phyloP scores from a whole-genome alignment of 2,888 invertebrate genomes.

The Ephialtes manifestator region DNA sequence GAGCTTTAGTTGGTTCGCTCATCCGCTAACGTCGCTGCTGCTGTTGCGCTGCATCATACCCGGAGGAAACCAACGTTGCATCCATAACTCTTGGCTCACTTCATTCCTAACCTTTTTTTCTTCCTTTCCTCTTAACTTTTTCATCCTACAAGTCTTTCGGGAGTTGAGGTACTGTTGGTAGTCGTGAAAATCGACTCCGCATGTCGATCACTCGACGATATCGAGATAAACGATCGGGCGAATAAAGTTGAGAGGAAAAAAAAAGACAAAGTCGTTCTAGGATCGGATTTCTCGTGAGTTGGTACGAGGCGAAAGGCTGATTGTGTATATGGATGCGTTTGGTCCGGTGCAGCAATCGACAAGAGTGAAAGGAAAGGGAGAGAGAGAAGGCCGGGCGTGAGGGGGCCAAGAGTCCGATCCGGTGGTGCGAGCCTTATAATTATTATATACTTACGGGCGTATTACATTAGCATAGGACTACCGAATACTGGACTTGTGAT shows the following conservation, averaged over 20 bases:
- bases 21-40: conserved; percentile 16
- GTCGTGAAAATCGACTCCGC: neutral
- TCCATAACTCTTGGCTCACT: conserved; percentile 76
- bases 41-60: neutral
- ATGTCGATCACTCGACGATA: conserved; percentile 15
- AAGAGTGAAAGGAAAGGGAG: conserved; percentile 26
- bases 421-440: conserved; percentile 66
- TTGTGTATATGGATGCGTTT: conserved; percentile 2
- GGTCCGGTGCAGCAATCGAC: conserved; percentile 10
- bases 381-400: neutral
- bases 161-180: neutral
- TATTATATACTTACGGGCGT: conserved; percentile 70
- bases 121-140: neutral
- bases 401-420: conserved; percentile 58
- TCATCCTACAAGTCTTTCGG: neutral
- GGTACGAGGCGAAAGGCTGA: conserved; percentile 30
- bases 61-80: conserved; percentile 53
- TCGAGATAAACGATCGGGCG: conserved; percentile 15
- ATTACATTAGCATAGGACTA: conserved; percentile 72
- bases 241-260: neutral
- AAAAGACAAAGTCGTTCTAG: conserved; percentile 15
- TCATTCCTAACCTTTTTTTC: conserved; percentile 14
- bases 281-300: conserved; percentile 24
- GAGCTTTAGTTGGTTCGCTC: conserved; percentile 31
- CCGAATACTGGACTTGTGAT: conserved; percentile 58